These are phyloP conservation scores for Heteromyza rotundicornis DNA, from an alignment of 2,888 invertebrate genomes.

Conservation along the genomic window DNA sequence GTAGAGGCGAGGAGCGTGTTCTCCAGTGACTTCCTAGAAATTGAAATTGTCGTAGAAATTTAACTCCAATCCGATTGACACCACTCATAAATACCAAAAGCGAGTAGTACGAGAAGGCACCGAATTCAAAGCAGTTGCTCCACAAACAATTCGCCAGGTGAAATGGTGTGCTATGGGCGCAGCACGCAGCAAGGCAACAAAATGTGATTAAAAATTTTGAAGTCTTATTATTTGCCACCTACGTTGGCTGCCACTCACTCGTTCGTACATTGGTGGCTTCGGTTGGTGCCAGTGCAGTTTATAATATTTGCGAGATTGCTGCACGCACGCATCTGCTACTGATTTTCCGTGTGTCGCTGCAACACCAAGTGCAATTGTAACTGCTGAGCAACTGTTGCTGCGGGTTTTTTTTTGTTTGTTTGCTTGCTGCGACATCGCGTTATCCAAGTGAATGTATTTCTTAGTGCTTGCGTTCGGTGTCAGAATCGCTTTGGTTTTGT, in stretches of 20 bases:
- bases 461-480: neutral
- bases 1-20: no score
- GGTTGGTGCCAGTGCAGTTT: neutral
- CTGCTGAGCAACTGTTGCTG: conserved; percentile 11
- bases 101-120: no score
- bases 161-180: no score
- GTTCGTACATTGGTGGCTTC: no score
- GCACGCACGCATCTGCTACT: neutral
- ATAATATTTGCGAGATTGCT: neutral
- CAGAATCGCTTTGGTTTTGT: neutral
- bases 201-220: conserved; percentile 38
- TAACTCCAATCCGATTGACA: no score
- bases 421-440: neutral
- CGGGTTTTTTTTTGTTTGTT: no score
- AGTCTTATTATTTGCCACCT: conserved; percentile 44
- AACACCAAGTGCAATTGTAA: conserved; percentile 32
- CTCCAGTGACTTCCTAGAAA: no score
- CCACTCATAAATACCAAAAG: no score
- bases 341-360: no score
- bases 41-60: no score
- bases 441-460: conserved; percentile 2
- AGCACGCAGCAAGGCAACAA: conserved; percentile 10
- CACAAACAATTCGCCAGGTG: no score
- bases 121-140: no score
- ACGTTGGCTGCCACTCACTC: conserved; percentile 35